Evolutionary conservation across 1,140 invertebrate species (phyloP).

Genomic region (Magallana angulata): DNA sequence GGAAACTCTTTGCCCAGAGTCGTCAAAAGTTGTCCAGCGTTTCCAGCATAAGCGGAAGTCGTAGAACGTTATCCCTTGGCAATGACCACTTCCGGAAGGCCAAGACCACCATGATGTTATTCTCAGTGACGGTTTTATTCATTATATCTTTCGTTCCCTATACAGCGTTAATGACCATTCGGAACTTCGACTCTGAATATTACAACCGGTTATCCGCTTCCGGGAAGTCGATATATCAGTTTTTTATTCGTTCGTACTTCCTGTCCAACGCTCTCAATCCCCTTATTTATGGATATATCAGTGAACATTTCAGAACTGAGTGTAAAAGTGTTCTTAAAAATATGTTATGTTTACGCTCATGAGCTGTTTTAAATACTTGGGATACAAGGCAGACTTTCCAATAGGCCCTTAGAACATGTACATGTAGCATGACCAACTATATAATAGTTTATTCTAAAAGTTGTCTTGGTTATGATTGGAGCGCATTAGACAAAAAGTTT

Average conservation of each 20-base stretch:
- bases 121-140: conserved; percentile 44
- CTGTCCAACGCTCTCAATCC: conserved; percentile 49
- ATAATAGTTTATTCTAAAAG: too few species aligned
- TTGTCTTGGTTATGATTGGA: too few species aligned
- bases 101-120: conserved; percentile 52
- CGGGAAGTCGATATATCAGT: conserved; percentile 40
- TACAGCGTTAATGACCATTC: conserved; percentile 30
- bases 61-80: neutral
- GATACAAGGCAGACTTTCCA: too few species aligned
- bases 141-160: conserved; percentile 51
- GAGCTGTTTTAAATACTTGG: too few species aligned
- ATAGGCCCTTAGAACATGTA: too few species aligned
- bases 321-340: conserved; percentile 35
- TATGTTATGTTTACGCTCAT: neutral
- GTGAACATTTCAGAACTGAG: conserved; percentile 67
- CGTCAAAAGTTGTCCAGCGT: neutral
- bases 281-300: conserved; percentile 51
- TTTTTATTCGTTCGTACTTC: conserved; percentile 52
- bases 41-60: neutral
- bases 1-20: conserved; percentile 9
- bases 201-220: neutral
- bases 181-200: conserved; percentile 25
- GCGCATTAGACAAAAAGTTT: too few species aligned
- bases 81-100: neutral
- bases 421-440: too few species aligned